A percentile compares a stretch with the other conserved stretches of the same genome.
Conservation (phyloP, 2,113 vertebrate genomes). For the Myotis lucifugus region DNA sequence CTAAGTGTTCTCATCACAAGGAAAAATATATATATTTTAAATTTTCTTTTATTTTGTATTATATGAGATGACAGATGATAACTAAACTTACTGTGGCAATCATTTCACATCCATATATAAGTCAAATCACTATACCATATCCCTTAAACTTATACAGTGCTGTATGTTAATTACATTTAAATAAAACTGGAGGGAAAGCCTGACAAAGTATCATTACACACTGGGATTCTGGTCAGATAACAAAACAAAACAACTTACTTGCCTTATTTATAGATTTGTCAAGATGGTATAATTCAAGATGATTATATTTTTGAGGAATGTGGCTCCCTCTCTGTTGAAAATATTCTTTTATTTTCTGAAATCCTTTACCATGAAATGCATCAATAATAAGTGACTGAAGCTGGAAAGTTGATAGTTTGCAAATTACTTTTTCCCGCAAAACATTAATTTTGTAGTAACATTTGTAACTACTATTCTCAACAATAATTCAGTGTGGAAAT, state of each 20-base stretch:
- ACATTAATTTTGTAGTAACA: not conserved
- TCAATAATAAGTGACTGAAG: slow-evolving; percentile 80
- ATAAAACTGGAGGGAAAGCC: not conserved
- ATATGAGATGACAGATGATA: not conserved
- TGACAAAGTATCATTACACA: not conserved
- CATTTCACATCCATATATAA: not conserved
- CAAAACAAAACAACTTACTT: slow-evolving; percentile 42
- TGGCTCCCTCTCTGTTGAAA: slow-evolving; percentile 73
- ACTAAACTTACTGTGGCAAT: not conserved
- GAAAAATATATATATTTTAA: not conserved
- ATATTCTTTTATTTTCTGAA: slow-evolving; percentile 80
- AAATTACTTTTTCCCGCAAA: not conserved
- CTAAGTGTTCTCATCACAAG: not conserved
- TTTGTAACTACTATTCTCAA: not conserved
- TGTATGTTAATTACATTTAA: not conserved
- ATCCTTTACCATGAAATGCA: slow-evolving; percentile 80
- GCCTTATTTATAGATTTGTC: slow-evolving; percentile 82
- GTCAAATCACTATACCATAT: not conserved
- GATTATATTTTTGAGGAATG: slow-evolving; percentile 77
- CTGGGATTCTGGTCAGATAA: fast-evolving
- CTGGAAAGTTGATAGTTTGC: slow-evolving; percentile 66
- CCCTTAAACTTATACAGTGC: not conserved
- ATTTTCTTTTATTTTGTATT: not conserved
- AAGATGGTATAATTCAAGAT: slow-evolving; percentile 76
- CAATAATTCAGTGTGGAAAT: not conserved